phyloP scores from a whole-genome alignment of 2,797 vertebrate genomes.

The Pangasius krempfi region DNA sequence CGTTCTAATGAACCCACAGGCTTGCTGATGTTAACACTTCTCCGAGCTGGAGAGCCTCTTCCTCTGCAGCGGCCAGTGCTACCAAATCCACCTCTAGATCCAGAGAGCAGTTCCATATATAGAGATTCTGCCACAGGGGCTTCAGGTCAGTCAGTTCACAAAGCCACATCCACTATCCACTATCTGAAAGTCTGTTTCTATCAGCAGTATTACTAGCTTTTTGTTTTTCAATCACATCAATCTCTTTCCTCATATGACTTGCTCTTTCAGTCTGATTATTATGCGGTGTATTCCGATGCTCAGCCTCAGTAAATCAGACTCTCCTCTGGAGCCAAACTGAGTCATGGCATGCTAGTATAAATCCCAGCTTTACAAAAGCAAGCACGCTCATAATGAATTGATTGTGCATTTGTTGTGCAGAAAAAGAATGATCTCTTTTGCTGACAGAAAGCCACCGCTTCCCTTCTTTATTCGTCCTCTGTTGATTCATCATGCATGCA shows the following conservation, averaged over 20 bases:
- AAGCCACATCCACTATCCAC: neutral
- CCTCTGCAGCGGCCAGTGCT: neutral
- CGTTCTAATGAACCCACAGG: conserved; percentile 78
- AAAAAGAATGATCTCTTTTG: conserved; percentile 58
- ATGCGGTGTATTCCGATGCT: conserved; percentile 57
- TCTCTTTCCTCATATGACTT: conserved; percentile 22
- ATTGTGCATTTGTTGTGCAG: conserved; percentile 60
- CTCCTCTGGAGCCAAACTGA: conserved; percentile 52
- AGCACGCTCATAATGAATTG: conserved; percentile 58
- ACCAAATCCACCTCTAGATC: conserved; percentile 32
- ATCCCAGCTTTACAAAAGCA: conserved; percentile 59
- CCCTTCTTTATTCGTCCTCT: conserved; percentile 43
- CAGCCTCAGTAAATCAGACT: conserved; percentile 57
- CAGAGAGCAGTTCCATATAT: neutral
- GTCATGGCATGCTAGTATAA: conserved; percentile 53
- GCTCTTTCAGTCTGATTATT: conserved; percentile 55
- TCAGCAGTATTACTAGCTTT: conserved; percentile 22
- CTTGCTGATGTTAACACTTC: conserved; percentile 32
- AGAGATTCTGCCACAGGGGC: neutral
- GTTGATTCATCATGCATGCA: conserved; percentile 55
- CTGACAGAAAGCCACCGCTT: conserved; percentile 56
- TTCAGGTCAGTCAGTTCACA: neutral
- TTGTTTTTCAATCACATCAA: conserved; percentile 23
- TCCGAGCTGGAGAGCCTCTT: neutral
- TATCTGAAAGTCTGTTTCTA: conserved; percentile 7